These are phyloP conservation scores for Aphidoletes aphidimyza DNA, from an alignment of 2,888 invertebrate genomes.

Conservation along the genomic window DNA sequence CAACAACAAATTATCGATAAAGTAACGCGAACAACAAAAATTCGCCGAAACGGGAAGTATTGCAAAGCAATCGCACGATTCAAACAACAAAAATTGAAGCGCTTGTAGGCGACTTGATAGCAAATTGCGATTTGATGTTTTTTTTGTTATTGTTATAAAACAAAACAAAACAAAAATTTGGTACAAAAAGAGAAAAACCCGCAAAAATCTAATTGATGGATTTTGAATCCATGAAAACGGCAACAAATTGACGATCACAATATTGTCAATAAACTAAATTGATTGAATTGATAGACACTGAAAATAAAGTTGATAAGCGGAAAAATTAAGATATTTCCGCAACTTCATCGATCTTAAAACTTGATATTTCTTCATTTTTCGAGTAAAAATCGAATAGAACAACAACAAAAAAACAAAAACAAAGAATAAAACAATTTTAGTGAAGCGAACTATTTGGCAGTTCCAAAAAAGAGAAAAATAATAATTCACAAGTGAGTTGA, in stretches of 20 bases:
- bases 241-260: not conserved
- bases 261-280: not conserved
- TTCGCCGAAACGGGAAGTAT: not conserved
- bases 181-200: no score
- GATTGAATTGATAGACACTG: constrained; percentile 48
- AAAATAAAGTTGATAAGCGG: not conserved
- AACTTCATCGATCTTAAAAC: not conserved
- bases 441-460: not conserved
- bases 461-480: not conserved
- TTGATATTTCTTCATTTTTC: not conserved
- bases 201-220: not conserved
- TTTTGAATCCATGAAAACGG: not conserved
- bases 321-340: not conserved
- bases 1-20: no score
- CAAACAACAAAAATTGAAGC: constrained; percentile 38
- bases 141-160: no score
- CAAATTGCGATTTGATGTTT: constrained; percentile 17
- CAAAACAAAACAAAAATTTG: no score
- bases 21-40: not conserved
- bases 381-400: no score
- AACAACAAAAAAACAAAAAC: not conserved
- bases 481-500: constrained; percentile 11
- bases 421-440: not conserved
- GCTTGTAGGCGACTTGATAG: not conserved
- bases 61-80: not conserved